Evolutionary conservation across 1,140 invertebrate species (phyloP).

Genomic region (Tetragonula clypearis): DNA sequence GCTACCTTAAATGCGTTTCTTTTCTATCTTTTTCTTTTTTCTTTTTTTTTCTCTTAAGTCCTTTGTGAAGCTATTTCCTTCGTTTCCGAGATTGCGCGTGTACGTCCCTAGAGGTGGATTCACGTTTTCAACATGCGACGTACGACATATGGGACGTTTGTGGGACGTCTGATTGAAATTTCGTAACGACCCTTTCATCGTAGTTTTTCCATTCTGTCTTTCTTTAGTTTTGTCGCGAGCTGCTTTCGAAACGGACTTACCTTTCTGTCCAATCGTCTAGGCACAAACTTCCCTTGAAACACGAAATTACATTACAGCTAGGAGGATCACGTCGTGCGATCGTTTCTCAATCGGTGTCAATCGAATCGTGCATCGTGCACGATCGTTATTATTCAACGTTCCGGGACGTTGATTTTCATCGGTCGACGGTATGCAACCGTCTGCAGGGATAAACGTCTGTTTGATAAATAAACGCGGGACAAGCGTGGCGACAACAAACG

Average conservation of each 20-base stretch:
- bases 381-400: background rate
- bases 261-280: no score
- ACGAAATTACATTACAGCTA: no score
- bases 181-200: no score
- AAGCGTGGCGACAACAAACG: background rate
- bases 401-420: background rate
- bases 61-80: background rate
- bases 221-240: no score
- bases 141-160: background rate
- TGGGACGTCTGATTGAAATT: no score
- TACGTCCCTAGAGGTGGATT: background rate
- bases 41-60: no score
- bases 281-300: no score
- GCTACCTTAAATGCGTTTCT: background rate
- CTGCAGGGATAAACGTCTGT: background rate
- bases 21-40: background rate
- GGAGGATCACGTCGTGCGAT: background rate
- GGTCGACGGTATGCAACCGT: background rate
- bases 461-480: conserved; percentile 23
- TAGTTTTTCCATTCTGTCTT: no score
- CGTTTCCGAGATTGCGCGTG: background rate
- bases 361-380: background rate
- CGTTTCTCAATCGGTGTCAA: background rate
- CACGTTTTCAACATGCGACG: background rate
- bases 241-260: no score